Conservation (phyloP, 2,113 vertebrate genomes). For the Pluvialis apricaria region DNA sequence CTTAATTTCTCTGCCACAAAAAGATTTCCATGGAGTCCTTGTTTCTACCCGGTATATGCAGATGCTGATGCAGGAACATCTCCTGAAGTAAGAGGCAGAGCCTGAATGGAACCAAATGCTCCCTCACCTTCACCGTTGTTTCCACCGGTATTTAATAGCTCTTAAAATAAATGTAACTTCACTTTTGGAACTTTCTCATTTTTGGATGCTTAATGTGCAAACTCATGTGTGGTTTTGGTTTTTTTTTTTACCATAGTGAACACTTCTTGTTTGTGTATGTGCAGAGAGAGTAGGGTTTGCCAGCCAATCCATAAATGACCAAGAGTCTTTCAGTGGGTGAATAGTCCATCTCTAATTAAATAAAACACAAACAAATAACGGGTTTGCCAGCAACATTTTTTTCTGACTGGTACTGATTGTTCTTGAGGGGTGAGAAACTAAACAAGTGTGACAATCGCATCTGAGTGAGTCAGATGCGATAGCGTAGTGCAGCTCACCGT, state of each 20-base stretch:
- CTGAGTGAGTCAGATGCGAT: rapidly evolving
- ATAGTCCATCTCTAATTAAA: background rate
- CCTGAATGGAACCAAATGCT: background rate
- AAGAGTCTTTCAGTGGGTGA: background rate
- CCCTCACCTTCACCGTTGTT: background rate
- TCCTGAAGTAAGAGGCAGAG: background rate
- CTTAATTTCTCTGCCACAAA: background rate
- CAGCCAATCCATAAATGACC: no score
- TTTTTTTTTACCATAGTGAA: background rate
- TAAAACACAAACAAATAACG: background rate
- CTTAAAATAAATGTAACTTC: background rate
- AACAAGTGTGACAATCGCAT: background rate
- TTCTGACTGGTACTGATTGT: background rate
- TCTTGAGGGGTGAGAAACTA: background rate
- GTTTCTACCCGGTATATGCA: background rate
- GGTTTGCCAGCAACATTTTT: background rate
- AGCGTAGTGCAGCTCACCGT: rapidly evolving
- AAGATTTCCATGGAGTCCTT: background rate
- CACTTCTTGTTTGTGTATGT: background rate
- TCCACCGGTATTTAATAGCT: background rate
- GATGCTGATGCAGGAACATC: background rate
- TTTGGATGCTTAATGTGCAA: background rate
- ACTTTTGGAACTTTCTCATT: background rate
- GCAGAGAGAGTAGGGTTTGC: background rate
- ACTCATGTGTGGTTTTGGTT: background rate